Conservation (phyloP, 2,113 vertebrate genomes). For the Psittacara wagleri region DNA sequence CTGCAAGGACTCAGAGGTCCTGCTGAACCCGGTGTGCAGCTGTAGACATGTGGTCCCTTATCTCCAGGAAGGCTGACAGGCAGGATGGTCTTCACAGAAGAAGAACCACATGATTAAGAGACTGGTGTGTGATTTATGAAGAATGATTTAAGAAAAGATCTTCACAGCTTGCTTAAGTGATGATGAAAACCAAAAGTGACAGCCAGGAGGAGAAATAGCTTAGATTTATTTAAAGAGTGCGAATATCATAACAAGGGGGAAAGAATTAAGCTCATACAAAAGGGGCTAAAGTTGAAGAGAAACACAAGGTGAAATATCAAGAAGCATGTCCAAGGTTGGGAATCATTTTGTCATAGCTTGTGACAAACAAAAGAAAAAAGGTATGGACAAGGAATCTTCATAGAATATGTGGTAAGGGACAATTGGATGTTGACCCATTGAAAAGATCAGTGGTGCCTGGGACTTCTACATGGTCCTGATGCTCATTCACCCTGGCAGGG, state of each 20-base stretch:
- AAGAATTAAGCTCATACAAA: neutral
- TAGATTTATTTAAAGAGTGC: neutral
- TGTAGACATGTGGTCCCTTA: neutral
- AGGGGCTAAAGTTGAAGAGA: neutral
- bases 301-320: neutral
- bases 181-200: neutral
- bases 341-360: neutral
- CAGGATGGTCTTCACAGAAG: neutral
- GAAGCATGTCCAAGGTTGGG: neutral
- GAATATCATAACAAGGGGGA: neutral
- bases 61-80: neutral
- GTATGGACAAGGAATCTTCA: neutral
- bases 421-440: fast-evolving
- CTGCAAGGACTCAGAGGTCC: neutral
- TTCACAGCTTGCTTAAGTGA: neutral
- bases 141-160: constrained; percentile 17
- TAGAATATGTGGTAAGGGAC: neutral
- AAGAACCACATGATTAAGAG: neutral
- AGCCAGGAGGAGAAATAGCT: neutral
- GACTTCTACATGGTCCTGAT: fast-evolving
- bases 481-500: neutral
- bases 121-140: neutral
- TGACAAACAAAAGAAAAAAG: neutral
- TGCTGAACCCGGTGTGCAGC: neutral
- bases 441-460: neutral